Base-by-base conservation (phyloP, 2,888 invertebrate genomes). In the Xestia sexstrigata region DNA sequence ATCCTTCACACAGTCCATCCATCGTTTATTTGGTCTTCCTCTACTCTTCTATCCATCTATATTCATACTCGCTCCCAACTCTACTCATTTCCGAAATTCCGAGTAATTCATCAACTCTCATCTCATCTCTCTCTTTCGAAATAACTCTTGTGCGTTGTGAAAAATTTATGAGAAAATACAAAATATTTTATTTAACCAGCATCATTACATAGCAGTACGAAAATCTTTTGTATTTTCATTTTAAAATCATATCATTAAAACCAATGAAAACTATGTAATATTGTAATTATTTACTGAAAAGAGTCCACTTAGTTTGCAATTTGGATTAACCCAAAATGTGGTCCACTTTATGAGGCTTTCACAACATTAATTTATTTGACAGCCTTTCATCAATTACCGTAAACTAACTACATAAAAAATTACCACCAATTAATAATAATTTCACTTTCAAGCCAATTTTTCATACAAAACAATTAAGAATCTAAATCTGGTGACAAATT, bases 401-500 rank as follows among this genome's bases (percentile, higher is more conserved):
- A 42, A 8, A 39, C 35, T 15, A 45, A 47, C 13, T 66, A 52
- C 49, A 26, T 70, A 39, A 70, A 62, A 60, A 79, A 74, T 65
- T 0, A 1, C 26, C 20, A 35, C 17, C n/a, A 75, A 84, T 84
- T 80, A n/a, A 66, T 72, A 84, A 80, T 58, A 52, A 78, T 63
- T 81, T 70, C 70, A 70, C 71, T 55, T 73, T 45, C 45, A 55
- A 63, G 35, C 42, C 60, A 74, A 81, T 74, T 72, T 74, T 73
- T 82, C 78, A 82, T 47, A 47, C 58, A 55, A 70, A 81, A 84
- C 76, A 84, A 81, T 82, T 82, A 72, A 72, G 7, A 49, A 66
- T 67, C 42, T 70, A 66, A 84, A 83, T 78, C 78, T 52, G 13
- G 5, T 76, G 83, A 85, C 77, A 84, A 82, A 86, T 86, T 79